Evolutionary conservation across 1,140 invertebrate genomes (phyloP), one percentile per base, ranked within the genome.

Genomic region (Uloborus diversus): DNA sequence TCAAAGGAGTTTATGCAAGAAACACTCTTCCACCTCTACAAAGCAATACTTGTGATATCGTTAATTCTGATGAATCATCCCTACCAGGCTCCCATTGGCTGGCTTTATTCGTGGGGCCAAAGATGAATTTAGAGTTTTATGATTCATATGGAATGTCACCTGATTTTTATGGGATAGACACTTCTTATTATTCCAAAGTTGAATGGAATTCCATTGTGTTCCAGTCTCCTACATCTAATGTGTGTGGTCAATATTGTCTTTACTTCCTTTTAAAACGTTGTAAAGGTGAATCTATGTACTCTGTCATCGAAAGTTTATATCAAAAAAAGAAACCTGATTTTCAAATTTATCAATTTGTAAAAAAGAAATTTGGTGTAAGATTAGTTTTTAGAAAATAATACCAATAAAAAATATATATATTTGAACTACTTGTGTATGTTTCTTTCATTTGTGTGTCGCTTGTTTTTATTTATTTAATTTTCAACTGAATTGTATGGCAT

Each of bases 341-440:
- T n/a, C n/a, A n/a, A n/a, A n/a, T n/a, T n/a, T n/a, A n/a, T n/a
- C n/a, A n/a, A n/a, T n/a, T n/a, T n/a, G 27, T 2, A n/a, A n/a
- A n/a, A 68, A 51, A 47, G 56, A 59, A 28, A 68, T 49, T 17
- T 68, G 42, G 25, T 51, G 37, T 49, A 51, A 49, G 25, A 27
- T 20, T 68, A 11, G n/a, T 51, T 49, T 68, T 49, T 14, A 49
- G 25, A 68, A 49, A 68, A 68, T 27, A 49, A 49, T 35, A 61
- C 28, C 2, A 42, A 42, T 42, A n/a, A n/a, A n/a, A 4, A 57
- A 2, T 4, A 4, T 9, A 23, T 56, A n/a, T 17, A 9, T 56
- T 13, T 17, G 11, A 2, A 57, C 27, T 3, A 17, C 13, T 57
- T 17, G 2, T 57, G 13, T 57, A 3, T 23, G n/a, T 17, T 57